Evolutionary conservation across 2,113 vertebrate species (phyloP).

Genomic region (Macaca nemestrina): DNA sequence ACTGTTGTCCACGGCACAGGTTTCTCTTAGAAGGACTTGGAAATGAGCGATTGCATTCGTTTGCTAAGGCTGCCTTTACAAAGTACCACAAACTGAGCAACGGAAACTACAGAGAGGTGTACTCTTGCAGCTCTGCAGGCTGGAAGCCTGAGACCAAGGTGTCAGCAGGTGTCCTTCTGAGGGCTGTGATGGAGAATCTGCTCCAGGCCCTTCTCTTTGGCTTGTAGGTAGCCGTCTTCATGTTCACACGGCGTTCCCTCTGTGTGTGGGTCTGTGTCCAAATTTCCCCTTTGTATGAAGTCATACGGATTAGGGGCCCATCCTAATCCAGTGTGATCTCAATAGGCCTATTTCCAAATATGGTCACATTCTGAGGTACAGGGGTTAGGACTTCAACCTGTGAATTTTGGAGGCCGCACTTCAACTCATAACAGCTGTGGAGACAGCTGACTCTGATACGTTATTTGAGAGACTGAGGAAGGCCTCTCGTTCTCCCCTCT

Average conservation of each 20-base stretch:
- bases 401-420: neutral
- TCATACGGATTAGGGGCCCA: neutral
- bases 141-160: neutral
- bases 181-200: neutral
- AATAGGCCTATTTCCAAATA: neutral
- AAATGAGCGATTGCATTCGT: neutral
- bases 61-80: neutral
- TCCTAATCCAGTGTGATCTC: neutral
- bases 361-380: neutral
- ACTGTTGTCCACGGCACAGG: neutral
- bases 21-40: neutral
- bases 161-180: neutral
- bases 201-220: neutral
- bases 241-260: neutral
- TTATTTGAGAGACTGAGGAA: neutral
- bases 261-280: neutral
- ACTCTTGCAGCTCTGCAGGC: neutral
- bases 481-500: no score
- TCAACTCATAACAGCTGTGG: neutral
- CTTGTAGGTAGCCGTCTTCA: neutral
- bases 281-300: neutral
- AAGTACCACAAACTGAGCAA: neutral
- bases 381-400: neutral
- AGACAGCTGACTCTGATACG: neutral
- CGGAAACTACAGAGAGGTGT: neutral